phyloP scores from a whole-genome alignment of 2,797 vertebrate genomes.

The Brachymystax lenok region DNA sequence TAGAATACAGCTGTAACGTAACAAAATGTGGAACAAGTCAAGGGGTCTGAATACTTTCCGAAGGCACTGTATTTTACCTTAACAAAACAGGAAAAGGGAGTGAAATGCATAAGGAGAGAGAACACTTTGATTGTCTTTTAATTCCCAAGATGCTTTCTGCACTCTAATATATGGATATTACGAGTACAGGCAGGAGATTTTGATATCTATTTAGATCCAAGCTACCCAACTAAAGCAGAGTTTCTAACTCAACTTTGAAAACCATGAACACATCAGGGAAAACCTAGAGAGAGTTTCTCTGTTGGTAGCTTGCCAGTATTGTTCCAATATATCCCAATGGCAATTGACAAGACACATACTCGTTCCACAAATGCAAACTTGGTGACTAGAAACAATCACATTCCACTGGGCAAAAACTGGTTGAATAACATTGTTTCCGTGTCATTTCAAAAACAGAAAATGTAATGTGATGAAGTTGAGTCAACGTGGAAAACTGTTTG shows the following conservation, averaged over 20 bases:
- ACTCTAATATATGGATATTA: background rate
- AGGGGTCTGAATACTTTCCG: too few species aligned
- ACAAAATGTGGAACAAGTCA: too few species aligned
- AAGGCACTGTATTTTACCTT: background rate
- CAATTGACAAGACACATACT: background rate
- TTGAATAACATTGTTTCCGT: too few species aligned
- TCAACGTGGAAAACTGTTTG: too few species aligned
- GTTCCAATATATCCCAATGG: background rate
- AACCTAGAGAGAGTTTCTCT: background rate
- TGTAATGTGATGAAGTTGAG: too few species aligned
- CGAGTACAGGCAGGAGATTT: background rate
- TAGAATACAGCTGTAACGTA: too few species aligned
- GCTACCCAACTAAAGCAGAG: background rate
- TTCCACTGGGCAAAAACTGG: too few species aligned
- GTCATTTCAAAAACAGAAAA: too few species aligned
- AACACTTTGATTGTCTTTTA: background rate
- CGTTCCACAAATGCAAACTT: background rate
- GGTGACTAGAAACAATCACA: background rate
- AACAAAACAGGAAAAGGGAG: background rate
- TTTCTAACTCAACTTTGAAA: background rate
- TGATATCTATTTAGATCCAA: conserved; percentile 2
- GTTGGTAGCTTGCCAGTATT: background rate
- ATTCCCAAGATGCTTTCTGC: background rate
- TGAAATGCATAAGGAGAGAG: background rate
- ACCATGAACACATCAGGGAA: background rate